Evolutionary conservation across 2,113 vertebrate species (phyloP).

Genomic region (Nannospalax galili): DNA sequence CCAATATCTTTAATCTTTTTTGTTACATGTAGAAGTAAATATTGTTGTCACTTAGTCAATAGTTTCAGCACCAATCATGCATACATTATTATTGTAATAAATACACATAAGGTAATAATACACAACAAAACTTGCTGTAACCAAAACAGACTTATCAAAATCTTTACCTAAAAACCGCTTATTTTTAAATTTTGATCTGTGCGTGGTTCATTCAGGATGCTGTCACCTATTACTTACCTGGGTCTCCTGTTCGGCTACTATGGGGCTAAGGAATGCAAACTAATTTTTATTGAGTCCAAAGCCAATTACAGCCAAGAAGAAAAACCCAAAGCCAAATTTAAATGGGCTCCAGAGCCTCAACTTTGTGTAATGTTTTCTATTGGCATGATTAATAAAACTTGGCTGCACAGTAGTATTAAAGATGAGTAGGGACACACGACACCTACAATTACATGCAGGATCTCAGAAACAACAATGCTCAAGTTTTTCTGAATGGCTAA

Average conservation of each 20-base stretch:
- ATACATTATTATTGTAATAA: not conserved
- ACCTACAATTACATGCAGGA: not conserved
- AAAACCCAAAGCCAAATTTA: constrained; percentile 60
- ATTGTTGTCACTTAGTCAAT: not conserved
- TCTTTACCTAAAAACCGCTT: not conserved
- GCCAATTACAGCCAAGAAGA: constrained; percentile 51
- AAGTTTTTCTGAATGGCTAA: constrained; percentile 63
- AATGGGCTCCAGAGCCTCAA: constrained; percentile 50
- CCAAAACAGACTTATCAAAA: constrained; percentile 12
- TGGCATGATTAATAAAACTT: constrained; percentile 48
- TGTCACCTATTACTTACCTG: not conserved
- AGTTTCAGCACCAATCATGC: not conserved
- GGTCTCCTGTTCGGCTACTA: constrained; percentile 22
- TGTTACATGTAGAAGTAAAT: too few species aligned
- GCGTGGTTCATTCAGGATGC: not conserved
- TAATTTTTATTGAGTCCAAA: constrained; percentile 54
- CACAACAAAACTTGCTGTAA: not conserved
- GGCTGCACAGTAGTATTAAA: not conserved
- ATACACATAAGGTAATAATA: not conserved
- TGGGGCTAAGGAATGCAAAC: constrained; percentile 37
- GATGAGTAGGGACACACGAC: not conserved
- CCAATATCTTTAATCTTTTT: not conserved
- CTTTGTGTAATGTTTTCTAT: constrained; percentile 63
- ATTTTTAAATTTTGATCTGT: not conserved
- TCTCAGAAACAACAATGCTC: constrained; percentile 6